Evolutionary conservation across 2,888 invertebrate species (phyloP), one percentile per base, ranked within the genome.

Genomic region (Byasa hedistus): DNA sequence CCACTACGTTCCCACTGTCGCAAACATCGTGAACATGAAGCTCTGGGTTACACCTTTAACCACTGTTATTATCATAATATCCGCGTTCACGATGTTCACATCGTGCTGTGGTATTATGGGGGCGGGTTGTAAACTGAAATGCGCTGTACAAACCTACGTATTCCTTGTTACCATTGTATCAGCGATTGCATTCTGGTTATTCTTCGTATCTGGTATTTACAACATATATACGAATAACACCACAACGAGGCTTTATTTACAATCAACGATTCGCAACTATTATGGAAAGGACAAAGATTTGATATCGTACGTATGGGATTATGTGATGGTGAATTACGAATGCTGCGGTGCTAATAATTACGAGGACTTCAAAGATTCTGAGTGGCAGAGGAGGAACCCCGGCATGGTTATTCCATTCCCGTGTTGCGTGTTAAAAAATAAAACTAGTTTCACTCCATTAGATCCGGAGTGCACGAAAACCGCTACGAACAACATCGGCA

Each of bases 101-200:
- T 87, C 91, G 0, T 89, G 89, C 62, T 91, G 89, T 66, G 91
- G 91, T 0, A 78, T 91, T 0, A 70, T 90, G 1, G 89, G 89
- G 2, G 87, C 91, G 0, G 87, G 88, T 0, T 91, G 89, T 69
- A 84, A 78, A 71, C 62, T 85, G 17, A 86, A 86, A 77, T 90
- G 89, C 61, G 89, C 90, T 0, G 76, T 89, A 2, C 88, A 90
- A 69, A 76, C 84, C 0, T 91, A 91, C 72, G 77, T 91, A 21
- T 82, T 89, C 44, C 80, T 90, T 1, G 84, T 85, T 0, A 81
- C 86, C 0, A 23, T 82, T 0, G 67, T 87, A 64, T 79, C 82
- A 0, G 71, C 77, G 0, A 65, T 79, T 0, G 79, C 83, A 0
- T 84, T 86, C 71, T 89, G 87, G 85, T 22, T 89, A 0, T 80